A percentile compares a stretch with the other conserved stretches of the same genome.
phyloP scores from a whole-genome alignment of 2,888 invertebrate genomes.

The Drosophila neonasuta region DNA sequence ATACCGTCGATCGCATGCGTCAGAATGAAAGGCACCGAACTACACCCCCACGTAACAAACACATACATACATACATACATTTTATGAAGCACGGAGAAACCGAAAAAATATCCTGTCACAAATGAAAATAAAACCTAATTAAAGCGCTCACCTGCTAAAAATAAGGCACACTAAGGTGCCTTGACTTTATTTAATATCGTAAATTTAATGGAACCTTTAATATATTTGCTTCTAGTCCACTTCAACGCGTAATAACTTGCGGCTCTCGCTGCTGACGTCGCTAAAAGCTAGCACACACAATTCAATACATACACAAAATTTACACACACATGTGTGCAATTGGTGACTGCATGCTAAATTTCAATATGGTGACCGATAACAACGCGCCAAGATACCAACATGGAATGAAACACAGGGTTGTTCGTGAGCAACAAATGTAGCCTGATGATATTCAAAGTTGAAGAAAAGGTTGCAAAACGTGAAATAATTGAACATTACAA shows the following conservation, averaged over 20 bases:
- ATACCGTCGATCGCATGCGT: constrained; percentile 59
- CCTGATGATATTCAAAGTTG: constrained; percentile 36
- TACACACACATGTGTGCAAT: constrained; percentile 25
- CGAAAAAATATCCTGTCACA: constrained; percentile 33
- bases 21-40: constrained; percentile 29
- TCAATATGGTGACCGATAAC: constrained; percentile 62
- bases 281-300: constrained; percentile 36
- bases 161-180: not conserved
- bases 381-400: constrained; percentile 23
- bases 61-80: not conserved
- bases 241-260: constrained; percentile 30
- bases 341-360: constrained; percentile 43
- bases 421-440: constrained; percentile 20
- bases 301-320: constrained; percentile 32
- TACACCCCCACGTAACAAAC: not conserved
- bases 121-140: not conserved
- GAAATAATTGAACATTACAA: not conserved
- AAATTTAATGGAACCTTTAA: not conserved
- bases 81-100: not conserved
- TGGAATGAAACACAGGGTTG: constrained; percentile 68
- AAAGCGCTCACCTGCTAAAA: constrained; percentile 25
- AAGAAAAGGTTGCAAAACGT: not conserved
- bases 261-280: constrained; percentile 36
- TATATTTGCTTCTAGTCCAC: constrained; percentile 25
- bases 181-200: not conserved